Evolutionary conservation across 2,888 invertebrate genomes (phyloP), one percentile per base, ranked within the genome.

Genomic region (Drosophila fungiperda): DNA sequence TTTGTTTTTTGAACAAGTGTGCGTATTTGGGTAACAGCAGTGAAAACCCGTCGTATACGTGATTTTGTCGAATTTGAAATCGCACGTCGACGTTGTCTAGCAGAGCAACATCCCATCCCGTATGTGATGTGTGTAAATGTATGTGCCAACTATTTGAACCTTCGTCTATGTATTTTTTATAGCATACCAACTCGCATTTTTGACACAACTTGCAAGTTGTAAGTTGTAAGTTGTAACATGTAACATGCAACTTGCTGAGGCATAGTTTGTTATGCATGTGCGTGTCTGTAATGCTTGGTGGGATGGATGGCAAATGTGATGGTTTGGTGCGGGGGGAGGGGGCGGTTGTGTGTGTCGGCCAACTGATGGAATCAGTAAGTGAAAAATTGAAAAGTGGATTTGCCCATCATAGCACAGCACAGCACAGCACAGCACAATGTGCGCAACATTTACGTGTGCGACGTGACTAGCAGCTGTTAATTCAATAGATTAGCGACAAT

Each of bases 351-450:
- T 29, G 45, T 2, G 2, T 23, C 15, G 4, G 15, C 23, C 45
- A 45, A 45, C 53, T 23, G 65, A 60, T 59, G 62, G 81, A 66
- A 76, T 79, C 81, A 81, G 83, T 90, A 87, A 88, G 90, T 87
- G 87, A 90, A 87, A 87, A 87, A 87, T 87, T 86, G 89, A 90
- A 87, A 86, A 87, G 89, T 88, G 83, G 76, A 86, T 87, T 86
- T 89, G 52, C 68, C 61, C 52, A 29, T 32, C 29, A n/a, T 33
- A 70, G 15, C 45, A 15, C 23, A 23, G 45, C 8, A 29, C 29
- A 29, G 35, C 33, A 20, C 36, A 72, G 12, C 45, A 20, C 15
- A 45, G 45, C 8, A 70, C 69, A 80, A 80, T 82, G 80, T 84
- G 86, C 72, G 49, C 80, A 79, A 83, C 29, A 87, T 90, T 87